These are phyloP conservation scores for Andrena flavipes DNA, from an alignment of 2,888 invertebrate species.

Conservation along the genomic window DNA sequence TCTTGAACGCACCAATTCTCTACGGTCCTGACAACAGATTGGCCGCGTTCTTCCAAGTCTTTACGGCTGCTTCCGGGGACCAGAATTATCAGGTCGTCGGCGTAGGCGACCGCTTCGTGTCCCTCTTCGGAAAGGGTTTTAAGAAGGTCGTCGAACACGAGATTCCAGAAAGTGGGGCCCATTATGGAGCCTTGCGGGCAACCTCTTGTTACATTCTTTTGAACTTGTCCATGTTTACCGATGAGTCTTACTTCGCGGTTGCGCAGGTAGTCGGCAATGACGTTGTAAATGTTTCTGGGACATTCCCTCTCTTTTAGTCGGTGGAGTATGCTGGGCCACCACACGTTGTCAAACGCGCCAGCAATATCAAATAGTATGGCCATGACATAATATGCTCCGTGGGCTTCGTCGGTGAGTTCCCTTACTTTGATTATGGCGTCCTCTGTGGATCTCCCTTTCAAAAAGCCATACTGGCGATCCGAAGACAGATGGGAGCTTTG, in stretches of 20 bases:
- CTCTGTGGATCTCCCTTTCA: too few relatives aligned
- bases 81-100: not conserved
- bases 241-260: not conserved
- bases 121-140: not conserved
- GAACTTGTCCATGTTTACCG: not conserved
- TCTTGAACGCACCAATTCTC: not conserved
- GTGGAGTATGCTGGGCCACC: too few relatives aligned
- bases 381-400: too few relatives aligned
- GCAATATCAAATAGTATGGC: too few relatives aligned
- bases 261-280: not conserved
- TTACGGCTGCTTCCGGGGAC: not conserved
- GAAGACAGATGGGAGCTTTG: too few relatives aligned
- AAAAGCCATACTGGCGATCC: too few relatives aligned
- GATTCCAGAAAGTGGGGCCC: slow-evolving; percentile 6
- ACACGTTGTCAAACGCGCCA: too few relatives aligned
- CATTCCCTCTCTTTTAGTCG: too few relatives aligned
- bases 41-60: not conserved
- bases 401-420: too few relatives aligned
- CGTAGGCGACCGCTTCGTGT: not conserved
- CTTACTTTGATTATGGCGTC: too few relatives aligned
- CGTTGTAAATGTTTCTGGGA: not conserved
- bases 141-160: slow-evolving; percentile 5
- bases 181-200: slow-evolving; percentile 32
- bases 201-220: not conserved
- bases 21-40: not conserved